Percentiles rank a stretch among this genome's conserved stretches.
phyloP scores from a whole-genome alignment of 2,113 vertebrate species.

The Regulus satrapa region DNA sequence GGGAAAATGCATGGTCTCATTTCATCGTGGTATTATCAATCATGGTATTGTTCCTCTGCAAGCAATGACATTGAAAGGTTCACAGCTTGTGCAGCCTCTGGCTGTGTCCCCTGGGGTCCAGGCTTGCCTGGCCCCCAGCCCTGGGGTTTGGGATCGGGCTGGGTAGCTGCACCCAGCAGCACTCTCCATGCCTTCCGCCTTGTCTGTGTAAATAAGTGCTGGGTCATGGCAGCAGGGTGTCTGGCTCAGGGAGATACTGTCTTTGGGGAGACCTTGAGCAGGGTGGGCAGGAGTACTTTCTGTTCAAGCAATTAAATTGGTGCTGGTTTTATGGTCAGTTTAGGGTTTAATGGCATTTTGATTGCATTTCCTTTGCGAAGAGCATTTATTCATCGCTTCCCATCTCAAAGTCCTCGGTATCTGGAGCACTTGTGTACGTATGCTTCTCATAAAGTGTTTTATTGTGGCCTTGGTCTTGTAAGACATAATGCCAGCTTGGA shows the following conservation, averaged over 20 bases:
- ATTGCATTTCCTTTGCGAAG: neutral
- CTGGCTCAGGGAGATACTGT: neutral
- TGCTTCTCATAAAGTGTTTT: neutral
- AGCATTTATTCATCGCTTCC: neutral
- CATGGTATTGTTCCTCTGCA: neutral
- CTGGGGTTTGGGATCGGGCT: neutral
- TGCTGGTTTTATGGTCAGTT: neutral
- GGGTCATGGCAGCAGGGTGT: neutral
- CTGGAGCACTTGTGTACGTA: rapidly evolving
- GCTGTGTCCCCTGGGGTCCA: neutral
- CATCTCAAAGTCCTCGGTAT: rapidly evolving
- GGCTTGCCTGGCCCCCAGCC: neutral
- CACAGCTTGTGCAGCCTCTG: neutral
- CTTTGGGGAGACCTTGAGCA: neutral
- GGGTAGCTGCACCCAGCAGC: neutral
- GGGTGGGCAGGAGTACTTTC: neutral
- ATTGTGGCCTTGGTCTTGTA: neutral
- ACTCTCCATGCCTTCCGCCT: neutral
- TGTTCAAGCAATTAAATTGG: neutral
- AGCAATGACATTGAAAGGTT: neutral
- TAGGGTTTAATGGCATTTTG: neutral
- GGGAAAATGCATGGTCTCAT: neutral
- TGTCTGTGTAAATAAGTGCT: neutral
- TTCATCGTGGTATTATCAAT: neutral
- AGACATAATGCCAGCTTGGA: neutral